Evolutionary conservation across 2,888 invertebrate genomes (phyloP).

Genomic region (Trichacis sp.): DNA sequence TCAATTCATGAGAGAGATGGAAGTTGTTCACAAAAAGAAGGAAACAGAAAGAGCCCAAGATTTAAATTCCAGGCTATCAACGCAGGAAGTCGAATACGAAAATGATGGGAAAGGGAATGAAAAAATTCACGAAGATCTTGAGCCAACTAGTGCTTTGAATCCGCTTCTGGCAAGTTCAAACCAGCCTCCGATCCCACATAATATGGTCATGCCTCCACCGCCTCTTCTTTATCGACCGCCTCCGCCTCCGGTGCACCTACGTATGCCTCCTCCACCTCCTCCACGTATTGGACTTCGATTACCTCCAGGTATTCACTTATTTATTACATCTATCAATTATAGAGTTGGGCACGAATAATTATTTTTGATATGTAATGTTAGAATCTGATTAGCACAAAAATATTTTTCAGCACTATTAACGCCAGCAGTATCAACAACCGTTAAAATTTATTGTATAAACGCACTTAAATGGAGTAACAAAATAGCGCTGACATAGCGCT

Average conservation of each 20-base stretch:
- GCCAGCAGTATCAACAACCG: too few species aligned
- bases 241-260: constrained; percentile 68
- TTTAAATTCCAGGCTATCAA: constrained; percentile 71
- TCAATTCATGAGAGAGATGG: constrained; percentile 93
- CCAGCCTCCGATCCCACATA: constrained; percentile 58
- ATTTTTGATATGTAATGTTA: too few species aligned
- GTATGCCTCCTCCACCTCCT: constrained; percentile 71
- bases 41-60: constrained; percentile 77
- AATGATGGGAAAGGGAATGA: constrained; percentile 50
- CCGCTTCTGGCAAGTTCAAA: constrained; percentile 42
- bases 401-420: too few species aligned
- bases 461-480: too few species aligned
- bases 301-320: constrained; percentile 70
- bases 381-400: too few species aligned
- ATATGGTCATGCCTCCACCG: constrained; percentile 72
- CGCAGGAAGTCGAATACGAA: constrained; percentile 58
- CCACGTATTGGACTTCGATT: constrained; percentile 70
- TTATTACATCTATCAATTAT: constrained; percentile 44
- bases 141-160: constrained; percentile 52
- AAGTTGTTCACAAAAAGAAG: constrained; percentile 83
- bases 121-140: constrained; percentile 51
- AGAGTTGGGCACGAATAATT: too few species aligned
- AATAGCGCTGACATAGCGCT: too few species aligned
- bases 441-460: too few species aligned
- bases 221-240: constrained; percentile 73